Percentiles rank a stretch among this genome's conserved stretches.
These are phyloP conservation scores for Diachasma alloeum DNA, from an alignment of 1,140 invertebrate species.

Conservation along the genomic window DNA sequence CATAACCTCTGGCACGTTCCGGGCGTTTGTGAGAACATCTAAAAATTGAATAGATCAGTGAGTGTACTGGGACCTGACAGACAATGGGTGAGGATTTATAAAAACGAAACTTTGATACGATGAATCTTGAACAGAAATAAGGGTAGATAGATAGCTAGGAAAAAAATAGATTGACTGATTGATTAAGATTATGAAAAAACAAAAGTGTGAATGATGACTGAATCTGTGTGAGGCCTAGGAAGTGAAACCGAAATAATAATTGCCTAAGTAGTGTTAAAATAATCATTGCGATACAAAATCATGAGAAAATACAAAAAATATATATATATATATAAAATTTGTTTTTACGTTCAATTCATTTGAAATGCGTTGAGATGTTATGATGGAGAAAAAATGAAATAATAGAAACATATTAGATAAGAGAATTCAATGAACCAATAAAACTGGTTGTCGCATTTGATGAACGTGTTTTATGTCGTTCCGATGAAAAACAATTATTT, in stretches of 20 bases:
- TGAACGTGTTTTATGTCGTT: constrained; percentile 30
- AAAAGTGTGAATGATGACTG: background rate
- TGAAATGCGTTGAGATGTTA: constrained; percentile 38
- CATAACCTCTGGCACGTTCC: background rate
- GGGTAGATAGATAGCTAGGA: constrained; percentile 1
- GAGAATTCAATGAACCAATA: constrained; percentile 40
- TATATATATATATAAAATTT: background rate
- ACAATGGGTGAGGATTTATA: background rate
- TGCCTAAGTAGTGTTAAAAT: background rate
- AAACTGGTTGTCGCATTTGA: constrained; percentile 37
- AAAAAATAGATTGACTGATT: constrained; percentile 19
- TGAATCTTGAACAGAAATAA: background rate
- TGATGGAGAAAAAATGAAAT: constrained; percentile 54
- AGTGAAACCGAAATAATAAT: constrained; percentile 11
- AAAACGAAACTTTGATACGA: constrained; percentile 13
- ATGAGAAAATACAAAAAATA: constrained; percentile 1
- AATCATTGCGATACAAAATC: background rate
- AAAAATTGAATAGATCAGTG: background rate
- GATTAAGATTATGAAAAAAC: constrained; percentile 11
- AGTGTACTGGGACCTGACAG: background rate
- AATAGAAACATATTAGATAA: constrained; percentile 60
- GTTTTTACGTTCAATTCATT: constrained; percentile 21
- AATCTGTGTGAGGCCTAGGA: background rate
- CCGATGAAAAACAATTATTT: constrained; percentile 14
- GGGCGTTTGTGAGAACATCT: background rate